These are phyloP conservation scores for Phlogophora meticulosa DNA, from an alignment of 2,888 invertebrate genomes.

Conservation along the genomic window DNA sequence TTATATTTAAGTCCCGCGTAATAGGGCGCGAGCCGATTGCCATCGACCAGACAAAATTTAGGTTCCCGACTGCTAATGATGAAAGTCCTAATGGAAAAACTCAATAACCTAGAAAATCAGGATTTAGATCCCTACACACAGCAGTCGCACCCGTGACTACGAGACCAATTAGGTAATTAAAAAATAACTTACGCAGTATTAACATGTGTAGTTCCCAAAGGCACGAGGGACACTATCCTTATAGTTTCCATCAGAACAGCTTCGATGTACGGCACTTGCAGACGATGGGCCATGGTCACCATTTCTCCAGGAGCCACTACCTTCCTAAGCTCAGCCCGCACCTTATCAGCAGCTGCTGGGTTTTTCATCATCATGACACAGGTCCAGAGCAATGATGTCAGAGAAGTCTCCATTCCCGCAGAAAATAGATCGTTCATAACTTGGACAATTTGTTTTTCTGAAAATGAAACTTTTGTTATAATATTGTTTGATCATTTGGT, in stretches of 20 bases:
- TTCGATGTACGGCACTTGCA: conserved; percentile 94
- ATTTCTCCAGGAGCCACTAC: conserved; percentile 93
- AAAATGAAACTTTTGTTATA: conserved; percentile 2
- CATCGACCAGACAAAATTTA: no score
- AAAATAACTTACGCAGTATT: conserved; percentile 93
- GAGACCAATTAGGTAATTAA: not conserved
- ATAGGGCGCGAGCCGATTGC: no score
- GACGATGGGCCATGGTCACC: conserved; percentile 94
- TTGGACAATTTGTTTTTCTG: conserved; percentile 96
- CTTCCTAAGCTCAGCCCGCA: conserved; percentile 94
- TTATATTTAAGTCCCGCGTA: no score
- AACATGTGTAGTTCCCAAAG: conserved; percentile 96
- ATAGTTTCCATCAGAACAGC: conserved; percentile 95
- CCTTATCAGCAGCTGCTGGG: conserved; percentile 93
- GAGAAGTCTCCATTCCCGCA: conserved; percentile 97
- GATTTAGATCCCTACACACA: no score
- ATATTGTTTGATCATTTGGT: not conserved
- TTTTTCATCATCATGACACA: conserved; percentile 95
- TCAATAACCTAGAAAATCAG: no score
- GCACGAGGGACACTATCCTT: conserved; percentile 94
- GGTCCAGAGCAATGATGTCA: conserved; percentile 95
- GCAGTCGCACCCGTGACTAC: no score
- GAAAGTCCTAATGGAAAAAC: no score
- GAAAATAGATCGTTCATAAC: conserved; percentile 96
- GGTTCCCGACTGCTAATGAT: no score